Base-by-base conservation (phyloP, 2,113 vertebrate genomes). In the Lota lota region DNA sequence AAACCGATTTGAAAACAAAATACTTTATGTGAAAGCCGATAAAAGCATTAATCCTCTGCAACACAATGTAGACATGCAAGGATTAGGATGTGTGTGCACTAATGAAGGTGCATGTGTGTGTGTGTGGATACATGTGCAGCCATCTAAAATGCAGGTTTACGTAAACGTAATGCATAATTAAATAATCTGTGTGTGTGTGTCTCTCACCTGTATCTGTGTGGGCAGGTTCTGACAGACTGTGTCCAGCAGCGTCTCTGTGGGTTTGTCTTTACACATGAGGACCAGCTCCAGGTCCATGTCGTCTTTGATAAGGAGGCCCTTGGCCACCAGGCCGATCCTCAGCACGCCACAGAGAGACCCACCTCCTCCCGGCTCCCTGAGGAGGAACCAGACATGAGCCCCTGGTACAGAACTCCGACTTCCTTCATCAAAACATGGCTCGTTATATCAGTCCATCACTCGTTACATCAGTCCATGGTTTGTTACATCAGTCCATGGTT, bases 231-330 rank as follows among this genome's bases (percentile, higher is more conserved):
- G 94, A 91, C 93, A 94, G 85, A 99, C 95, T 16, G 90, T 93
- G 82, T 89, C 88, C 90, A 99, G 91, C 88, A 99, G 90, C 59
- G 93, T 94, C 89, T 95, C 92, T 67, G 97, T 97, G 87, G 97
- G 97, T 77, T 97, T 99, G 86, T 98, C 96, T 91, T 94, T 92
- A 87, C 97, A 99, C 96, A 99, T 94, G 85, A 99, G 93, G 89
- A 99, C 97, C 88, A 99, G 90, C 87, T 98, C 96, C 89, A 99
- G 92, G 83, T 99, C 95, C 96, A 99, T 95, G 83, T 99, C 97
- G 12, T 96, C 97, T 90, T 97, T 98, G 91, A 99, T 98, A 85
- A 99, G 93, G 76, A 99, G 92, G 71, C 97, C 97, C 92, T 99
- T 99, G 70, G 97, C 95, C 79, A 99, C 97, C 82, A 98, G 92